Percentiles rank a stretch among this genome's conserved stretches.
These are phyloP conservation scores for Acrobasis consociella DNA, from an alignment of 2,888 invertebrate species.

Conservation along the genomic window DNA sequence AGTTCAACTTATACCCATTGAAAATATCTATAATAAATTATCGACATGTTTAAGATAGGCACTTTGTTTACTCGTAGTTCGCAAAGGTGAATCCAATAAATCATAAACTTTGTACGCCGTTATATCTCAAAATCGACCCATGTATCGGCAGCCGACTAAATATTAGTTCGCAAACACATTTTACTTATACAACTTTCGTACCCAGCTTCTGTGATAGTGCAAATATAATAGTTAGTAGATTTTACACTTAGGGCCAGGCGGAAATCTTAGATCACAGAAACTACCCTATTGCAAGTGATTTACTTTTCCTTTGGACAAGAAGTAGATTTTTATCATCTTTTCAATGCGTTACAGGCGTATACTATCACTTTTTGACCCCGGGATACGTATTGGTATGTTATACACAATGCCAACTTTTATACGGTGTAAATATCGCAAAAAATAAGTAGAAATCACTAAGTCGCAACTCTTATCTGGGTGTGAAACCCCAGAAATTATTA, in stretches of 20 bases:
- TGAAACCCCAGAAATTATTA: not conserved
- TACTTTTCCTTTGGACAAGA: too few species aligned
- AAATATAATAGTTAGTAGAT: too few species aligned
- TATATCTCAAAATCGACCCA: conserved; percentile 49
- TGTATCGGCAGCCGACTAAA: conserved; percentile 31
- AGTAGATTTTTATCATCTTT: too few species aligned
- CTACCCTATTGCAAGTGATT: too few species aligned
- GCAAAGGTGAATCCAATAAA: conserved; percentile 49
- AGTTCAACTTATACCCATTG: not conserved
- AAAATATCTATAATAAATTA: conserved; percentile 29
- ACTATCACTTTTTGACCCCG: too few species aligned
- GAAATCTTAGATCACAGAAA: too few species aligned
- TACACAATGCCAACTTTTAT: too few species aligned
- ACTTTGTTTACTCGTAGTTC: conserved; percentile 43
- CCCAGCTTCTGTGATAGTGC: not conserved
- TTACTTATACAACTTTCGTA: conserved; percentile 9
- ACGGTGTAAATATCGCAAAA: too few species aligned
- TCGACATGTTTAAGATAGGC: conserved; percentile 37
- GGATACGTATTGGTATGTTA: too few species aligned
- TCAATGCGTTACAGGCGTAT: too few species aligned
- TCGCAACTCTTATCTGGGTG: not conserved
- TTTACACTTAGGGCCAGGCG: too few species aligned
- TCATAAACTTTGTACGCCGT: conserved; percentile 49
- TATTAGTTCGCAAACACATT: conserved; percentile 10
- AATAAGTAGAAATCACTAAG: too few species aligned